Conservation (phyloP, 2,888 invertebrate species). For the Galeruca laticollis region DNA sequence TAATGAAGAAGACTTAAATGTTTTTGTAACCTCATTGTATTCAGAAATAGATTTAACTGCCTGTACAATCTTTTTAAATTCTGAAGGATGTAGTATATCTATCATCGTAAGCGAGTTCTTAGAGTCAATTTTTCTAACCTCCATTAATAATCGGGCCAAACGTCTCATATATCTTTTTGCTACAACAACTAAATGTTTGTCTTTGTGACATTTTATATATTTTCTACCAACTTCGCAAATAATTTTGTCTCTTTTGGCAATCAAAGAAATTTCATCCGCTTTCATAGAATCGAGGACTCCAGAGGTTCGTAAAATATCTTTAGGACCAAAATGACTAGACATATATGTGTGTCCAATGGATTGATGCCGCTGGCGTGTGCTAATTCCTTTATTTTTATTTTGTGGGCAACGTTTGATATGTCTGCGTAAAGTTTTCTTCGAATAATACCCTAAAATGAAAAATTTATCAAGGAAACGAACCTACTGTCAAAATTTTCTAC, state of each 20-base stretch:
- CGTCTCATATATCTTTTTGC: too few species aligned
- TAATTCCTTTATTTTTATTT: too few species aligned
- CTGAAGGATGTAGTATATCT: not conserved
- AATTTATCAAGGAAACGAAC: not conserved
- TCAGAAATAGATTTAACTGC: slow-evolving; percentile 16
- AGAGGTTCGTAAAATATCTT: slow-evolving; percentile 39
- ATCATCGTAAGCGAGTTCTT: slow-evolving; percentile 3
- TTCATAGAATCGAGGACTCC: slow-evolving; percentile 40
- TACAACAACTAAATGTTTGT: too few species aligned
- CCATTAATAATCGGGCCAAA: not conserved
- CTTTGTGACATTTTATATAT: slow-evolving; percentile 28
- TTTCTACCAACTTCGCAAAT: slow-evolving; percentile 46
- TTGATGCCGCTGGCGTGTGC: too few species aligned
- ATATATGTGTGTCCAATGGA: too few species aligned
- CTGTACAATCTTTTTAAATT: slow-evolving; percentile 17
- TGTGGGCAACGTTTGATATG: too few species aligned
- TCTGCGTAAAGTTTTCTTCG: too few species aligned
- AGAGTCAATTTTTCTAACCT: not conserved
- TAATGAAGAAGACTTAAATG: slow-evolving; percentile 34
- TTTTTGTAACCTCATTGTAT: slow-evolving; percentile 10
- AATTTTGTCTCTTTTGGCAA: slow-evolving; percentile 45
- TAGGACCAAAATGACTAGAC: slow-evolving; percentile 44
- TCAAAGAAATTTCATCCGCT: slow-evolving; percentile 41
- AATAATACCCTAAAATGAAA: not conserved
- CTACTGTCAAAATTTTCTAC: not conserved